phyloP scores from a whole-genome alignment of 2,797 vertebrate genomes.

The Lagocephalus sceleratus region DNA sequence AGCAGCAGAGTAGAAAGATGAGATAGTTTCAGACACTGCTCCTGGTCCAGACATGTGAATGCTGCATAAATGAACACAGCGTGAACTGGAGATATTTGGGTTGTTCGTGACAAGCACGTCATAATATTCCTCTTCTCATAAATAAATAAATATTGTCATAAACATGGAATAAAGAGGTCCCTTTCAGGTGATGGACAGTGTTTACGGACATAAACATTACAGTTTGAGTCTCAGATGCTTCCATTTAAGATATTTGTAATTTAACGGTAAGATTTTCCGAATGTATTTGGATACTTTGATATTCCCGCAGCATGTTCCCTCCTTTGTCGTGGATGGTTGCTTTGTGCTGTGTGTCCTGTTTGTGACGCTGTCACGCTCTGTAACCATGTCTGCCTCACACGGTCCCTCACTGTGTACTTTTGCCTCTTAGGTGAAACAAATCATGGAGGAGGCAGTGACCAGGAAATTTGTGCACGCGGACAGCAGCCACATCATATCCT shows the following conservation, averaged over 20 bases:
- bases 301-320: not conserved
- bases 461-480: slow-evolving; percentile 97
- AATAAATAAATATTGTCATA: too few species aligned
- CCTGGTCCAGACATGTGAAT: not conserved
- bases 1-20: not conserved
- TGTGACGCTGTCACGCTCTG: slow-evolving; percentile 7
- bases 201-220: too few species aligned
- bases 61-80: not conserved
- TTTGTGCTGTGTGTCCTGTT: slow-evolving; percentile 12
- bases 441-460: slow-evolving; percentile 97
- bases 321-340: not conserved
- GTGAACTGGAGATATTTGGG: too few species aligned
- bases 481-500: slow-evolving; percentile 97
- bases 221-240: too few species aligned
- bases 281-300: too few species aligned
- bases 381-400: slow-evolving; percentile 25
- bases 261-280: too few species aligned
- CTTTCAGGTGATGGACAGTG: too few species aligned
- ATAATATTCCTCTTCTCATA: not conserved
- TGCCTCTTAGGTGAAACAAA: slow-evolving; percentile 90
- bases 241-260: too few species aligned
- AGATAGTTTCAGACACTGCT: too few species aligned
- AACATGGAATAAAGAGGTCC: too few species aligned
- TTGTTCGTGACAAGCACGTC: not conserved
- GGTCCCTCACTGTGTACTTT: slow-evolving; percentile 18